These are phyloP conservation scores for Struthio camelus DNA, from an alignment of 2,113 vertebrate species.

Conservation along the genomic window DNA sequence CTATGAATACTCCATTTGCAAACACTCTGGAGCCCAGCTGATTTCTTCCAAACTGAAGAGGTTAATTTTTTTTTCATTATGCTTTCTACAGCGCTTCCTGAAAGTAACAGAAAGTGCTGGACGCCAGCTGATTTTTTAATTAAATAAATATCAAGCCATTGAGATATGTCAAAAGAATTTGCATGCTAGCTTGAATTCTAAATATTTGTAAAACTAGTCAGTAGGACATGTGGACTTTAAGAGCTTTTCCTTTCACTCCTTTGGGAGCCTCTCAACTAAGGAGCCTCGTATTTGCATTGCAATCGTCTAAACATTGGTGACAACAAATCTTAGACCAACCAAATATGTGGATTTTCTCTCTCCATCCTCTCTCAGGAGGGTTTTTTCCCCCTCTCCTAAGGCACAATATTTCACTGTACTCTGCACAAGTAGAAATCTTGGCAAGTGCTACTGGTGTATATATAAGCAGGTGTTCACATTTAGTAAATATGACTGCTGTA, in stretches of 20 bases:
- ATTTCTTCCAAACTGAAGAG: not conserved
- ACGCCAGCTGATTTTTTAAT: not conserved
- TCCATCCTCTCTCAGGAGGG: not conserved
- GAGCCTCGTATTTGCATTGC: too few relatives aligned
- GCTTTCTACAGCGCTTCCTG: not conserved
- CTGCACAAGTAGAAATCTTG: not conserved
- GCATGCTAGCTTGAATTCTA: not conserved
- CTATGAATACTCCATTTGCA: not conserved
- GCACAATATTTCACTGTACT: fast-evolving
- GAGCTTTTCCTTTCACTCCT: not conserved
- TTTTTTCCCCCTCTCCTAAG: not conserved
- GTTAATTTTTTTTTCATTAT: not conserved
- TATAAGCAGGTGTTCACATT: too few relatives aligned
- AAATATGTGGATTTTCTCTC: not conserved
- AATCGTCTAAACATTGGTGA: too few relatives aligned
- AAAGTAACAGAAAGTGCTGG: not conserved
- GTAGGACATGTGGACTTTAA: not conserved
- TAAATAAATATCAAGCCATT: not conserved
- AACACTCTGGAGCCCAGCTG: fast-evolving
- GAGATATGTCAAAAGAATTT: not conserved
- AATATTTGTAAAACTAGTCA: not conserved
- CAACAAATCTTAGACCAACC: not conserved
- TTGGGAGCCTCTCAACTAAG: too few relatives aligned
- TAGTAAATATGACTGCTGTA: fast-evolving
- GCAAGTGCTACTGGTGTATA: not conserved